A percentile compares a stretch with the other conserved stretches of the same genome.
These are phyloP conservation scores for Tyrannus savana DNA, from an alignment of 2,113 vertebrate species.

Conservation along the genomic window DNA sequence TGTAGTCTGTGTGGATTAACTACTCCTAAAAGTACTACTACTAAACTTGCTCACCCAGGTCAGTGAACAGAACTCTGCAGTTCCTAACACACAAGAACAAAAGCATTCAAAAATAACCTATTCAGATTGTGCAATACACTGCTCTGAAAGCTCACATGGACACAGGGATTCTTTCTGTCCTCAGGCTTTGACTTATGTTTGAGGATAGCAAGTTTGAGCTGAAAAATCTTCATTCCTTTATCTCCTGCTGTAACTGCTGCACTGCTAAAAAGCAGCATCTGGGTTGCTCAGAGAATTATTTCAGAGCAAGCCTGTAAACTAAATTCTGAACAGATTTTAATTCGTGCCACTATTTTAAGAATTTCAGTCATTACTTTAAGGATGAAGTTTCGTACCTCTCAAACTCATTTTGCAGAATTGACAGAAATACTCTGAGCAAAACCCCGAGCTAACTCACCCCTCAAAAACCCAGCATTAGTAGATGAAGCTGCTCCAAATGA, in stretches of 20 bases:
- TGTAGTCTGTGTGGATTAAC: background rate
- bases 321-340: background rate
- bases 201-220: slow-evolving; percentile 13
- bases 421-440: background rate
- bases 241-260: background rate
- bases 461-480: background rate
- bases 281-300: background rate
- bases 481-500: background rate
- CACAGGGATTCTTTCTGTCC: background rate
- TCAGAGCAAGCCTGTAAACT: background rate
- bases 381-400: background rate
- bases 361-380: background rate
- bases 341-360: background rate
- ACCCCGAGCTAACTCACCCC: background rate
- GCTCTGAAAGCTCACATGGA: slow-evolving; percentile 18
- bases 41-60: background rate
- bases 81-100: background rate
- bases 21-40: slow-evolving; percentile 7
- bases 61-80: background rate
- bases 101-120: slow-evolving; percentile 29
- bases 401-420: background rate
- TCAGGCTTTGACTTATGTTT: background rate
- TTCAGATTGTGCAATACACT: slow-evolving; percentile 1
- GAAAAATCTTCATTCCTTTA: background rate
- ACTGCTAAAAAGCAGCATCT: background rate